Evolutionary conservation across 1,140 invertebrate genomes (phyloP), one percentile per base, ranked within the genome.

Genomic region (Diachasmimorpha longicaudata): DNA sequence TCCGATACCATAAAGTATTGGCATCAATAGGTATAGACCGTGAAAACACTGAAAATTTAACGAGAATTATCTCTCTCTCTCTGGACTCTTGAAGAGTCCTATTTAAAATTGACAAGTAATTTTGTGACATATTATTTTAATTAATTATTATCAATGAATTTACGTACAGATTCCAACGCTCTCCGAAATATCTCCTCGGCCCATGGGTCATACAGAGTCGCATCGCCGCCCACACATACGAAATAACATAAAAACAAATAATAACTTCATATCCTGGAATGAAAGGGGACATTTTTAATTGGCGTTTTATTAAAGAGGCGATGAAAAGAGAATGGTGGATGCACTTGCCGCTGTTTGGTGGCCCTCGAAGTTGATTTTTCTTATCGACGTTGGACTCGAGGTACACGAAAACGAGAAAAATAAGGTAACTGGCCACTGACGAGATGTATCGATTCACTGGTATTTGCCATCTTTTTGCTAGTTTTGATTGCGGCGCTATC

Each of bases 391-490:
- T 91, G 6, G 91, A 92, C 77, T 91, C 87, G 0, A 90, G 77
- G 71, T 93, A 91, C 21, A 93, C 88, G 75, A 93, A 85, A 0
- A 90, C 79, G 0, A 94, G 88, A 81, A 94, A 93, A 16, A 92
- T 81, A 0, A 92, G 58, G 77, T 93, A 94, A n/a, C 91, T 90
- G 13, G 92, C 89, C 1, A 91, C 87, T 52, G 91, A 90, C 31
- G 89, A 91, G 52, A 93, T 87, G 82, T 92, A 90, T 83, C 91
- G 90, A 77, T 92, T 91, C 46, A 91, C 83, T 8, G 91, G 91
- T 39, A 90, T 88, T 73, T 83, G 82, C 84, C 86, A 90, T 78
- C 87, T 82, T 46, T 82, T 85, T 3, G 88, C 87, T 44, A 81
- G 77, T 9, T 79, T 77, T 68, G 89, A 87, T 48, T 86, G 86